Conservation (phyloP, 2,113 vertebrate genomes). For the Oncorhynchus clarkii region DNA sequence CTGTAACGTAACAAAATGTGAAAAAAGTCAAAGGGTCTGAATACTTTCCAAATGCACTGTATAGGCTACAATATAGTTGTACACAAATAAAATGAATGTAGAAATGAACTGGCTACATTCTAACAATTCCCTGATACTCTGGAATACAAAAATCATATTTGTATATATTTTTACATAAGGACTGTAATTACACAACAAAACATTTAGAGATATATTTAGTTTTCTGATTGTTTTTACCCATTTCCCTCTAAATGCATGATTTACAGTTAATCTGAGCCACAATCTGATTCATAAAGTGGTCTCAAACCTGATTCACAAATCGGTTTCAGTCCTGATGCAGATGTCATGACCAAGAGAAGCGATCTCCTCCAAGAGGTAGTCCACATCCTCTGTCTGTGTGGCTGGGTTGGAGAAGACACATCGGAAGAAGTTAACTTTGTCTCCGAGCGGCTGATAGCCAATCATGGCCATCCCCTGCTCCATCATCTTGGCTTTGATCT, state of each 20-base stretch:
- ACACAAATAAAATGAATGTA: too few relatives aligned
- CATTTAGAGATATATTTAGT: background rate
- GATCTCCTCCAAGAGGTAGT: conserved; percentile 73
- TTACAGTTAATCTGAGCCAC: background rate
- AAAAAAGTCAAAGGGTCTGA: too few relatives aligned
- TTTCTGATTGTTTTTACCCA: background rate
- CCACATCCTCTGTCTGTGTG: conserved; percentile 61
- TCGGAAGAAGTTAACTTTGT: conserved; percentile 71
- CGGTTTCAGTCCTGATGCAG: conserved; percentile 6
- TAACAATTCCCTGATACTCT: too few relatives aligned
- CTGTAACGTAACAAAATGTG: too few relatives aligned
- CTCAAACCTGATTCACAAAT: background rate
- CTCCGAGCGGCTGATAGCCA: conserved; percentile 62
- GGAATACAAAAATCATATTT: too few relatives aligned
- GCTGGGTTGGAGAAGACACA: conserved; percentile 72
- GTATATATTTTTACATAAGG: too few relatives aligned
- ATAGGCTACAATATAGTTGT: too few relatives aligned
- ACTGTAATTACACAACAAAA: background rate
- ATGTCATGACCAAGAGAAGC: conserved; percentile 59
- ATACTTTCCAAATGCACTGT: too few relatives aligned
- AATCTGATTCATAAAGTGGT: background rate
- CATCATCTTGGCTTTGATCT: conserved; percentile 73
- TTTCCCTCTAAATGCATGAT: background rate
- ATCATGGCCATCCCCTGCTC: conserved; percentile 63
- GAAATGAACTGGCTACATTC: too few relatives aligned